A percentile compares a stretch with the other conserved stretches of the same genome.
These are phyloP conservation scores for Cynoglossus semilaevis DNA, from an alignment of 2,113 vertebrate genomes.

Conservation along the genomic window DNA sequence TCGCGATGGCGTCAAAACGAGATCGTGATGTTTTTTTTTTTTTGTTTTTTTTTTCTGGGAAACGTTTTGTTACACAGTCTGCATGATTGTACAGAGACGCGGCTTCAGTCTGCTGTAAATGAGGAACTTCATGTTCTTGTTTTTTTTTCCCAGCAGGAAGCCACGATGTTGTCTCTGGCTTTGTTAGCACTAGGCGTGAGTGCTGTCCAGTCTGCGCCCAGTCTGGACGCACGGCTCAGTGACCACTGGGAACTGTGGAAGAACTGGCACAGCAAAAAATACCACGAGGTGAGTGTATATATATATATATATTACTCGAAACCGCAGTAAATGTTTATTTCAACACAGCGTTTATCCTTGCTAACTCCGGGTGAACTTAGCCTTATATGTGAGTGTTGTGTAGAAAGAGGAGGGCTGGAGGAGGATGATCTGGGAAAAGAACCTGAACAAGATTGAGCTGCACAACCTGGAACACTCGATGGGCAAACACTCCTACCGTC, in stretches of 20 bases:
- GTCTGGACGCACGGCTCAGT: conserved; percentile 73
- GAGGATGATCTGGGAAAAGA: conserved; percentile 93
- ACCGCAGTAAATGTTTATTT: too few relatives aligned
- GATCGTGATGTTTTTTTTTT: too few relatives aligned
- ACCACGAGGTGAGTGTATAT: conserved; percentile 79
- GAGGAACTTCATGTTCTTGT: background rate
- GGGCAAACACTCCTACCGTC: conserved; percentile 82
- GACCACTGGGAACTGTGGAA: conserved; percentile 85
- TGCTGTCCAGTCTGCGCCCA: conserved; percentile 71
- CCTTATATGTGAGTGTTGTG: background rate
- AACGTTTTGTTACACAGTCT: background rate
- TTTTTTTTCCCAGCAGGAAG: conserved; percentile 8
- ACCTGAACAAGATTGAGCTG: conserved; percentile 87
- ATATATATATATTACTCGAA: too few relatives aligned
- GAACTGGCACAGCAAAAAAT: conserved; percentile 78
- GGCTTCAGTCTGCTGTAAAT: background rate
- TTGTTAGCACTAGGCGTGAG: conserved; percentile 67
- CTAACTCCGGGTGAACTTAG: too few relatives aligned
- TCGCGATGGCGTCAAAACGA: rapidly evolving
- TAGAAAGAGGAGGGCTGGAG: conserved; percentile 92
- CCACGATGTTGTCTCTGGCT: conserved; percentile 52
- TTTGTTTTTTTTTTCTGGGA: background rate
- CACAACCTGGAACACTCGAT: conserved; percentile 91
- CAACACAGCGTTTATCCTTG: too few relatives aligned
- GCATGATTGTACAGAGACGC: background rate